Percentiles rank a stretch among this genome's conserved stretches.
phyloP scores from a whole-genome alignment of 2,113 vertebrate genomes.

The Girardinichthys multiradiatus region DNA sequence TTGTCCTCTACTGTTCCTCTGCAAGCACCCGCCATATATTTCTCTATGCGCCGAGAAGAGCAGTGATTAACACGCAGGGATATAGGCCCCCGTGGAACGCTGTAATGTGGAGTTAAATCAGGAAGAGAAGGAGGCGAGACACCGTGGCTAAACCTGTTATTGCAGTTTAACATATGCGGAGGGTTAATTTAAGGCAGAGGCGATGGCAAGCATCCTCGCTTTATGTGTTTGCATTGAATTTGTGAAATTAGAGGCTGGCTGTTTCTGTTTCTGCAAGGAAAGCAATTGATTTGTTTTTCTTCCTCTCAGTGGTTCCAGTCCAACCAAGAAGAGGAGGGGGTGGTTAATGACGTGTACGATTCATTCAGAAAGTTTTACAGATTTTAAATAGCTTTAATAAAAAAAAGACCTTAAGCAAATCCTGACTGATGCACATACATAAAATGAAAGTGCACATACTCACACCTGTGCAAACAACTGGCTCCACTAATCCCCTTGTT shows the following conservation, averaged over 20 bases:
- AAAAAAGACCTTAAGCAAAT: not conserved
- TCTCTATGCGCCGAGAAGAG: constrained; percentile 68
- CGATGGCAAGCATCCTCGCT: constrained; percentile 52
- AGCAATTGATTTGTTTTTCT: constrained; percentile 1
- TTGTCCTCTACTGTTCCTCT: constrained; percentile 87
- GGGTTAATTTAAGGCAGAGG: constrained; percentile 76
- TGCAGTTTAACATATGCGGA: constrained; percentile 78
- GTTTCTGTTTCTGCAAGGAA: constrained; percentile 6
- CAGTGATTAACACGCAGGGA: constrained; percentile 79
- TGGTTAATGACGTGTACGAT: not conserved
- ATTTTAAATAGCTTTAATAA: not conserved
- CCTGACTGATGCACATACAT: not conserved
- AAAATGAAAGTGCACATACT: constrained; percentile 71
- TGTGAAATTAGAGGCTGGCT: constrained; percentile 45
- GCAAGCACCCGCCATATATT: constrained; percentile 83
- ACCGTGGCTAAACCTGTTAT: constrained; percentile 73
- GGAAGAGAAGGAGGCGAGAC: constrained; percentile 66
- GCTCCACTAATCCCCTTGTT: constrained; percentile 63
- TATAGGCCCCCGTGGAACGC: constrained; percentile 77
- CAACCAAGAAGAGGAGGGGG: not conserved
- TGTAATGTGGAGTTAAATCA: constrained; percentile 80
- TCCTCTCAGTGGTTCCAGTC: not conserved
- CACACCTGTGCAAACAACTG: constrained; percentile 87
- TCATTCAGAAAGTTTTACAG: not conserved
- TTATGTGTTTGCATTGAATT: constrained; percentile 61